Percentiles rank a stretch among this genome's conserved stretches.
phyloP scores from a whole-genome alignment of 2,888 invertebrate genomes.

The Xanthorhoe spadicearia region DNA sequence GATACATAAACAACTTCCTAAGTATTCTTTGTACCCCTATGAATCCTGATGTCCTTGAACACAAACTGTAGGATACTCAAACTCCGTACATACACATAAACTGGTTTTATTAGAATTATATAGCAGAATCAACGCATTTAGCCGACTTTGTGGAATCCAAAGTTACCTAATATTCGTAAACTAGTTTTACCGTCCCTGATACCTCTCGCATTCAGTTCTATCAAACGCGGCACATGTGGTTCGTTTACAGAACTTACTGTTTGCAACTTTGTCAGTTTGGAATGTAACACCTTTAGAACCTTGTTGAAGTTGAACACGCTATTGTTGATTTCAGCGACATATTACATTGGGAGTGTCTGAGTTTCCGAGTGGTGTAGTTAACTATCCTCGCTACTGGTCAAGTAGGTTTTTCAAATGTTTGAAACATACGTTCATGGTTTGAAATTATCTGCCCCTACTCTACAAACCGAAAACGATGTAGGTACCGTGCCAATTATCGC shows the following conservation, averaged over 20 bases:
- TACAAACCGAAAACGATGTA: too few relatives aligned
- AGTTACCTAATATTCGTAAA: slow-evolving; percentile 1
- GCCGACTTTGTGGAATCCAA: background rate
- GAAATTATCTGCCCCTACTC: too few relatives aligned
- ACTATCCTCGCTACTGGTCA: too few relatives aligned
- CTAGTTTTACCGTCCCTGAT: slow-evolving; percentile 2
- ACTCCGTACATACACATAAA: background rate
- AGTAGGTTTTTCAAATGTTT: too few relatives aligned
- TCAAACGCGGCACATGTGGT: slow-evolving; percentile 4
- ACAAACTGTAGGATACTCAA: too few relatives aligned
- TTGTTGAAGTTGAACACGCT: background rate
- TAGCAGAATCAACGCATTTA: slow-evolving; percentile 3
- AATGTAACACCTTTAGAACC: slow-evolving; percentile 2
- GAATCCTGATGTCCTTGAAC: too few relatives aligned
- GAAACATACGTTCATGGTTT: too few relatives aligned
- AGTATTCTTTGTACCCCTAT: too few relatives aligned
- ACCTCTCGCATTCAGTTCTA: background rate
- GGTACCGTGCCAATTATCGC: too few relatives aligned
- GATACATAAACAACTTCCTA: too few relatives aligned
- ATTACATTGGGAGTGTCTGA: too few relatives aligned
- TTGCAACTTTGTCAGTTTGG: slow-evolving; percentile 8
- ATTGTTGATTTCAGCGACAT: background rate
- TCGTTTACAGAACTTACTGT: slow-evolving; percentile 12
- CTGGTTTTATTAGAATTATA: background rate
- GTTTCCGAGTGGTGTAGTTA: too few relatives aligned